Base-by-base conservation (phyloP, 2,113 vertebrate species). In the Hyperopisus bebe region DNA sequence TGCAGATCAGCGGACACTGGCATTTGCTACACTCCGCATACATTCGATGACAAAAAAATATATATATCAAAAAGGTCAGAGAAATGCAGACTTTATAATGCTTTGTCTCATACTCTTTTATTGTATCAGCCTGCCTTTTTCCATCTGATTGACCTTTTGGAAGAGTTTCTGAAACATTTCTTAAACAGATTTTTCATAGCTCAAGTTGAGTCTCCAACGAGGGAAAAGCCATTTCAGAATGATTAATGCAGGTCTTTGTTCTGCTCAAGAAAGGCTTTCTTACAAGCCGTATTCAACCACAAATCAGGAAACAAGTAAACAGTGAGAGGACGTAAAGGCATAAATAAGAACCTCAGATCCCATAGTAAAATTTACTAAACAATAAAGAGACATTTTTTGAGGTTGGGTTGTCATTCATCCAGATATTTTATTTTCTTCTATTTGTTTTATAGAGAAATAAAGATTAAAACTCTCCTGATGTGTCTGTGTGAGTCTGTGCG, bases 141-240 rank as follows among this genome's bases (percentile, higher is more conserved):
- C 91, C 90, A 92, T 94, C 94, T 93, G 88, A 90, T 91, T 87
- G 91, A 97, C 93, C 94, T 97, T 97, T 97, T 92, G 89, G 80
- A 86, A 92, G 91, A 94, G 92, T 92, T 94, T 95, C 92, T 91
- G 94, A 94, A 96, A 93, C 35, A 92, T 94, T 94, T 93, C 91
- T 93, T 93, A 90, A 91, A 91, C 91, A 92, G 85, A 90, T 94
- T 94, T 91, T 94, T 92, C 95, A 94, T 94, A 93, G 94, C 92
- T 58, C 82, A 90, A 42, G 92, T 90, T 90, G 89, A 92, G 91
- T 94, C 90, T 86, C 82, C 9, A 8, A 92, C 51, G 90, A 83
- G 21, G 92, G 90, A 90, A 88, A 47, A 11, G 90, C 58, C 13
- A 88, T 93, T 94, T 94, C 89, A 93, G 92, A 91, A 91, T 94